Base-by-base conservation (phyloP, 2,888 invertebrate genomes). In the Rhagonycha lutea region DNA sequence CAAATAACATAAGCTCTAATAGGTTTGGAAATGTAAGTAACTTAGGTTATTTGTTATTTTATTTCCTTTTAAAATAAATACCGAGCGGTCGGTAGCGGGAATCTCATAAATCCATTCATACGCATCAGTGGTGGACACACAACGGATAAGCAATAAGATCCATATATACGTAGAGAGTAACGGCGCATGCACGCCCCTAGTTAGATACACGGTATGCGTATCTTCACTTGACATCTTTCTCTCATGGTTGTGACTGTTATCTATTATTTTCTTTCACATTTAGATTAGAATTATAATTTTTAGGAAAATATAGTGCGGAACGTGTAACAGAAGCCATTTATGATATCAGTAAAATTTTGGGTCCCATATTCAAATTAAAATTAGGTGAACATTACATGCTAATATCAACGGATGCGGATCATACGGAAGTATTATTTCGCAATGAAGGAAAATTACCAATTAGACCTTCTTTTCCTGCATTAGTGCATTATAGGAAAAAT, bases 381-480 rank as follows among this genome's bases (percentile, higher is more conserved):
- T 83, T 88, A 18, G 89, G 88, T 24, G 86, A 86, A 65, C 86
- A 87, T 1, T 86, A 89, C 74, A 83, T 91, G 63, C 85, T 90
- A 1, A 83, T 89, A 47, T 84, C 89, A 18, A 88, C 89, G 72
- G 86, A 90, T 82, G 90, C 90, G 1, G 89, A 90, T 70, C 88
- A 90, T 81, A 86, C 90, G 2, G 83, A 86, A 79, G 85, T 82
- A 4, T 84, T 91, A 72, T 90, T 88, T 81, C 86, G 87, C 73
- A 85, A 87, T 73, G 91, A 91, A 82, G 91, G 90, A 9, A 87
- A 86, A 78, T 84, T 82, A 68, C 91, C 91, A 1, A 80, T 86
- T 73, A 87, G 91, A 62, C 89, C 89, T 1, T 87, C 90, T 3
- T 88, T 92, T 81, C 89, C 90, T 61, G 90, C 91, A 1, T 85